Conservation (phyloP, 2,888 invertebrate genomes). For the Loripinus fragilis region DNA sequence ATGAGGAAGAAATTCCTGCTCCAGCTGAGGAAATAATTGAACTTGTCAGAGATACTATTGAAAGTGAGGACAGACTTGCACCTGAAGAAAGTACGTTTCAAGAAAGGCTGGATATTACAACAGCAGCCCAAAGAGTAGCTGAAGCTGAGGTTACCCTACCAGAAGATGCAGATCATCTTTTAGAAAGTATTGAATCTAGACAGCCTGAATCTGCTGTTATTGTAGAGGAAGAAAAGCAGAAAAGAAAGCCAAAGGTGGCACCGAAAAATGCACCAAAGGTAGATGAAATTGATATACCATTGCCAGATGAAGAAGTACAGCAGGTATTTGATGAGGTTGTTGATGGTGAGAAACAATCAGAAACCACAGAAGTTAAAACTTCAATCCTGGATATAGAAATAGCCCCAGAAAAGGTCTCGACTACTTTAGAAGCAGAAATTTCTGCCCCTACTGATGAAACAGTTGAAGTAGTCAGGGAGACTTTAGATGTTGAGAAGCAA, state of each 20-base stretch:
- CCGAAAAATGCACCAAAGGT: slow-evolving; percentile 29
- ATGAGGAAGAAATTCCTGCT: slow-evolving; percentile 52
- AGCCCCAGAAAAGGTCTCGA: not conserved
- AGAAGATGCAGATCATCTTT: not conserved
- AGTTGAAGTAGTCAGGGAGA: slow-evolving; percentile 16
- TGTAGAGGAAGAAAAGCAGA: not conserved
- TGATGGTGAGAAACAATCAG: not conserved
- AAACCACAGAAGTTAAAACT: slow-evolving; percentile 10
- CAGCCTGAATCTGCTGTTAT: not conserved
- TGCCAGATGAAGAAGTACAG: slow-evolving; percentile 23
- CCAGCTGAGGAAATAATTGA: slow-evolving; percentile 23
- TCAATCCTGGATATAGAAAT: slow-evolving; percentile 21
- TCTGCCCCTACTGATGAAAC: not conserved
- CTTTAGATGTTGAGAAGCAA: not conserved
- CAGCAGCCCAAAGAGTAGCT: not conserved
- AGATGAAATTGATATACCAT: slow-evolving; percentile 34
- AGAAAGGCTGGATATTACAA: not conserved
- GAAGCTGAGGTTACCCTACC: slow-evolving; percentile 20
- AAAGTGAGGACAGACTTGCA: slow-evolving; percentile 23
- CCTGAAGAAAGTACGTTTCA: slow-evolving; percentile 12
- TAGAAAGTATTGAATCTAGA: not conserved
- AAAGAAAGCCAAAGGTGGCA: slow-evolving; percentile 40
- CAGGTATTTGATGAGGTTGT: not conserved
- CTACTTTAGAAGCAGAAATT: not conserved
- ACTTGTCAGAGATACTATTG: slow-evolving; percentile 34